phyloP scores from a whole-genome alignment of 2,797 vertebrate species.

The Sebastes aleutianus region DNA sequence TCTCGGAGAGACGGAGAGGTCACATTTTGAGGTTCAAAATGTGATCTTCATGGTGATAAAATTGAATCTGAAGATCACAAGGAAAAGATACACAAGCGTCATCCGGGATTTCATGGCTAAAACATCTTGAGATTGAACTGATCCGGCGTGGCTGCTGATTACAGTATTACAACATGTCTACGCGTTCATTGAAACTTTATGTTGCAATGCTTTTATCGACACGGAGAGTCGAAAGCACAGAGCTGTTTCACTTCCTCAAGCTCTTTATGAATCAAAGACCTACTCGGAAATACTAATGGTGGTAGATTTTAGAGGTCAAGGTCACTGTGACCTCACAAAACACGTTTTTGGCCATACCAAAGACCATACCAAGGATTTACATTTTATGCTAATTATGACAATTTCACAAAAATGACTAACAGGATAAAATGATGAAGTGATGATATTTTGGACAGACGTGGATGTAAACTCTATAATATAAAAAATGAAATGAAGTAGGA shows the following conservation, averaged over 20 bases:
- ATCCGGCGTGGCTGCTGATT: background rate
- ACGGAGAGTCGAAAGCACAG: background rate
- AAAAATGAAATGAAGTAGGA: background rate
- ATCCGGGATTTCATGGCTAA: background rate
- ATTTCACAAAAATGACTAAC: no score
- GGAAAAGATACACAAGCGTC: conserved; percentile 6
- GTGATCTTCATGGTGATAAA: conserved; percentile 24
- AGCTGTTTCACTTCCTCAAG: background rate
- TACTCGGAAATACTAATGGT: background rate
- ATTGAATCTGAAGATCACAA: background rate
- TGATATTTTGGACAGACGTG: no score
- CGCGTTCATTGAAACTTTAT: background rate
- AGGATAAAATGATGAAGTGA: no score
- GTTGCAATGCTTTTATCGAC: background rate
- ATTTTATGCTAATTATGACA: no score
- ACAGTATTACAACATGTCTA: background rate
- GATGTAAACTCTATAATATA: no score
- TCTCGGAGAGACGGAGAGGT: background rate
- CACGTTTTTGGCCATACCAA: no score
- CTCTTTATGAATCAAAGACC: background rate
- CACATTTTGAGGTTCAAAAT: background rate
- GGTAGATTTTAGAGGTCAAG: no score
- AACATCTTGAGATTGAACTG: conserved; percentile 24
- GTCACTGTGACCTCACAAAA: no score
- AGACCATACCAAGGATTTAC: no score